These are phyloP conservation scores for Arion vulgaris DNA, from an alignment of 1,140 invertebrate genomes.

Conservation along the genomic window DNA sequence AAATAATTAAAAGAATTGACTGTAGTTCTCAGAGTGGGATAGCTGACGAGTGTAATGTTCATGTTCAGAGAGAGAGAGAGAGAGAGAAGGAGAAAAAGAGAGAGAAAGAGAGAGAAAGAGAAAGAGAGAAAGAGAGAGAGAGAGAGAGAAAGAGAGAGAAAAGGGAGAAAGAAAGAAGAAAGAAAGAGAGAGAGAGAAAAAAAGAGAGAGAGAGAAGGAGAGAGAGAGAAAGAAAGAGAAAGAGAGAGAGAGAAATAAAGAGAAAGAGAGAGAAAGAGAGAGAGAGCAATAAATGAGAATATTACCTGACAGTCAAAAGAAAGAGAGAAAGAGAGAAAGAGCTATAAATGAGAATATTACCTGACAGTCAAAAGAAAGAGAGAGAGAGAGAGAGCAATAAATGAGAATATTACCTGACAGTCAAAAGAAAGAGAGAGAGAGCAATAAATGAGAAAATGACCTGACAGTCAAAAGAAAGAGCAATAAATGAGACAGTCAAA, in stretches of 20 bases:
- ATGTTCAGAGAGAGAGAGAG: no score
- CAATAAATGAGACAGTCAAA: no score
- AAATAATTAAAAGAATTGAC: no score
- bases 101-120: conserved; percentile 10
- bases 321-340: background rate
- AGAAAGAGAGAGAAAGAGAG: background rate
- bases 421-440: no score
- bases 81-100: conserved; percentile 3
- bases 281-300: background rate
- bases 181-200: background rate
- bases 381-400: background rate
- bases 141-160: background rate
- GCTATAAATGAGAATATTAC: background rate
- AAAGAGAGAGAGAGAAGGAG: background rate
- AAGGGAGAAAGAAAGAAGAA: background rate
- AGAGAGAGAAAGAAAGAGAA: background rate
- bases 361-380: background rate
- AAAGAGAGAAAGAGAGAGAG: conserved; percentile 2
- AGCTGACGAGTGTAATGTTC: no score
- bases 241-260: background rate
- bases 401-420: no score
- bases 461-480: no score
- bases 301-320: background rate
- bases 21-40: no score
- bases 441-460: no score